Evolutionary conservation across 2,113 vertebrate genomes (phyloP).

Genomic region (Rhinogobius similis): DNA sequence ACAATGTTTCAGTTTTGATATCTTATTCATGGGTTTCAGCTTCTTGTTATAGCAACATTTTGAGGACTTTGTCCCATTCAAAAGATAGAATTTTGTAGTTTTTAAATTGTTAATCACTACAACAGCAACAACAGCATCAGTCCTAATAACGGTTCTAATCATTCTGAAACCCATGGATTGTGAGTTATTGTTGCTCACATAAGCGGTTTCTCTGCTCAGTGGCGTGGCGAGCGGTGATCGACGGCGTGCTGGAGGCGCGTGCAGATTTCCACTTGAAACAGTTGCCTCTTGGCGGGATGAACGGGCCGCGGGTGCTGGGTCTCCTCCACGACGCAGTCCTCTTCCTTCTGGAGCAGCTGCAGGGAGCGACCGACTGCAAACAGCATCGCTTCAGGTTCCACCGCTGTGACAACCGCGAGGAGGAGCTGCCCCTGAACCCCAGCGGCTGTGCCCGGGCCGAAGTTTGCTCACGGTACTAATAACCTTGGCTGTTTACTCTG

Average conservation of each 20-base stretch:
- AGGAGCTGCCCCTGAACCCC: conserved; percentile 86
- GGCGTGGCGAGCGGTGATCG: conserved; percentile 87
- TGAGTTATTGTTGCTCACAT: neutral
- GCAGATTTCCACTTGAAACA: conserved; percentile 82
- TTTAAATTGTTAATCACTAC: too few relatives aligned
- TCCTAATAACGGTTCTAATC: too few relatives aligned
- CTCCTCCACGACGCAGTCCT: conserved; percentile 87
- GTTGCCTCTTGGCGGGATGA: conserved; percentile 82
- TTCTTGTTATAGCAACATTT: too few relatives aligned
- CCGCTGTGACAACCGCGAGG: conserved; percentile 82
- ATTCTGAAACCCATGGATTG: too few relatives aligned
- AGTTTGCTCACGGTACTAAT: conserved; percentile 81
- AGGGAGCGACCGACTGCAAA: conserved; percentile 82
- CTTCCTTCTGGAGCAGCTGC: conserved; percentile 90
- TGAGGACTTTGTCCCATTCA: too few relatives aligned
- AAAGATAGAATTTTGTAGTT: too few relatives aligned
- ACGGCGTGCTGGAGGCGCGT: conserved; percentile 87
- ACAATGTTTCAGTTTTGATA: neutral
- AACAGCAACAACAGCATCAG: too few relatives aligned
- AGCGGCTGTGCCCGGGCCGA: conserved; percentile 86
- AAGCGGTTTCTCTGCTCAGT: conserved; percentile 60
- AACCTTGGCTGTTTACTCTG: too few relatives aligned
- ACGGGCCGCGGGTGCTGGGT: conserved; percentile 83
- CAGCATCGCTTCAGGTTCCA: conserved; percentile 89
- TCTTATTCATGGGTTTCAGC: too few relatives aligned